Conservation (phyloP, 2,888 invertebrate genomes). For the Clusia tigrina region DNA sequence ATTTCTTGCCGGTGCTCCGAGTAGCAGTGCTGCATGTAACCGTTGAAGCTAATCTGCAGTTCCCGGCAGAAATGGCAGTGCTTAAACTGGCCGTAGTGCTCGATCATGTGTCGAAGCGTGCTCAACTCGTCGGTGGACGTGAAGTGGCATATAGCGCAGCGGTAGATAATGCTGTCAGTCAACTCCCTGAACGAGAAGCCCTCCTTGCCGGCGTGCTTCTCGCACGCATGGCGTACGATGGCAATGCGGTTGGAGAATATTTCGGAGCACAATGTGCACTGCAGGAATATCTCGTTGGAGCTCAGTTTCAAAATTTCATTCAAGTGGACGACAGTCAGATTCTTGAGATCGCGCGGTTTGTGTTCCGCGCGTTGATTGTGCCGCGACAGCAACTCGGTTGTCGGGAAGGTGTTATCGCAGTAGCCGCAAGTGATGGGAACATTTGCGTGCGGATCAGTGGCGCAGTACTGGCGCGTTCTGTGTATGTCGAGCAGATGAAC, state of each 20-base stretch:
- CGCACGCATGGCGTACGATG: conserved; percentile 46
- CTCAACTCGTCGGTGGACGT: conserved; percentile 55
- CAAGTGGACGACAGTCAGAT: conserved; percentile 37
- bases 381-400: conserved; percentile 29
- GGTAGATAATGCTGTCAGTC: conserved; percentile 60
- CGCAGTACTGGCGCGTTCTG: conserved; percentile 58
- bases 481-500: conserved; percentile 42
- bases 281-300: conserved; percentile 42
- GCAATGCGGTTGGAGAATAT: conserved; percentile 47
- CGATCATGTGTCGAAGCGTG: conserved; percentile 63
- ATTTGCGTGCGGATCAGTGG: conserved; percentile 43
- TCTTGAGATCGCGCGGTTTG: conserved; percentile 49
- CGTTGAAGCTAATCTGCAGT: conserved; percentile 41
- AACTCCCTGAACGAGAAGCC: conserved; percentile 47
- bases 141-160: conserved; percentile 65
- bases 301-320: conserved; percentile 39
- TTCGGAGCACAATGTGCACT: conserved; percentile 50
- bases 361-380: conserved; percentile 44
- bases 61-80: conserved; percentile 45
- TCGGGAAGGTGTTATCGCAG: conserved; percentile 41
- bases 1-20: conserved; percentile 41
- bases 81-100: conserved; percentile 50
- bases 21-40: conserved; percentile 56
- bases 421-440: conserved; percentile 41
- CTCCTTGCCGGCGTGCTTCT: conserved; percentile 36